Evolutionary conservation across 2,797 vertebrate species (phyloP).

Genomic region (Sphaeramia orbicularis): DNA sequence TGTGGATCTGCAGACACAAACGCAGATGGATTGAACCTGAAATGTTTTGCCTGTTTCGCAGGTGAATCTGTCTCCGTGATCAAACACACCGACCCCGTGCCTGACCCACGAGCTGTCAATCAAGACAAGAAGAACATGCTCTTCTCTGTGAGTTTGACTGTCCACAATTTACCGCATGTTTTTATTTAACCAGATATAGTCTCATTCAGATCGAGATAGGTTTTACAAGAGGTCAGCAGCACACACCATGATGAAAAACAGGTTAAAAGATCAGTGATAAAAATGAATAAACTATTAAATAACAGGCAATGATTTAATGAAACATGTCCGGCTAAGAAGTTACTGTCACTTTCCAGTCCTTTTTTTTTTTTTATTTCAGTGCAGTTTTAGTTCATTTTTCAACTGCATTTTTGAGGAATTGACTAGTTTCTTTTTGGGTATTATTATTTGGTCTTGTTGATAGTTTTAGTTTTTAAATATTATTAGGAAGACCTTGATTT

Average conservation of each 20-base stretch:
- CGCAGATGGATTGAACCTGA: slow-evolving; percentile 13
- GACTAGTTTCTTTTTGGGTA: no score
- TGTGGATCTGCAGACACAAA: slow-evolving; percentile 9
- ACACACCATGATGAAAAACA: no score
- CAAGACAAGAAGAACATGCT: slow-evolving; percentile 99
- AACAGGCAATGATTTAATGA: background rate
- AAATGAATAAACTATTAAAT: no score
- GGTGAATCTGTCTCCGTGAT: slow-evolving; percentile 98
- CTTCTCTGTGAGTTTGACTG: slow-evolving; percentile 91
- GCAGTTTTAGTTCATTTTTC: no score
- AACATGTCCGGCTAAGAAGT: background rate
- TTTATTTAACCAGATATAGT: no score
- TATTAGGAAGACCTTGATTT: no score
- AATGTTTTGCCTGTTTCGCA: slow-evolving; percentile 58
- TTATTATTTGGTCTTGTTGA: no score
- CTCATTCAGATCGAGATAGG: no score
- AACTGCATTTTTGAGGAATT: background rate
- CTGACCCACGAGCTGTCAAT: slow-evolving; percentile 97
- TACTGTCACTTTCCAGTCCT: background rate
- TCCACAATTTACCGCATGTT: slow-evolving; percentile 18
- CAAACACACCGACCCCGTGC: slow-evolving; percentile 98
- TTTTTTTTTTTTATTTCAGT: no score
- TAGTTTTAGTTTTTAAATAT: no score
- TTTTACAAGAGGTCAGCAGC: no score
- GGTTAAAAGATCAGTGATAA: no score